phyloP scores from a whole-genome alignment of 2,113 vertebrate genomes.

The Pogona vitticeps region DNA sequence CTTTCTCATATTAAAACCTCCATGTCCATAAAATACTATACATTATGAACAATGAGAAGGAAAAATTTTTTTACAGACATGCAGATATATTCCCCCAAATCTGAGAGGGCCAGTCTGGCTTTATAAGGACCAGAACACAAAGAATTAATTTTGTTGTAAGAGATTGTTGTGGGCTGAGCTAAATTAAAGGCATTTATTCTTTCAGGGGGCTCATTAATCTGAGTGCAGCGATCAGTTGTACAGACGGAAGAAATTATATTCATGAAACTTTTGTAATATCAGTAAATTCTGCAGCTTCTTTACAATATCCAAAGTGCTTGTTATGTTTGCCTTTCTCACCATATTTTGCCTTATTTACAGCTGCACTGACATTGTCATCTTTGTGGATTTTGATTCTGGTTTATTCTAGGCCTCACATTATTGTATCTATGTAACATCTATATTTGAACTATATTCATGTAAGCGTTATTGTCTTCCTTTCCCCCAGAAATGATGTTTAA shows the following conservation, averaged over 20 bases:
- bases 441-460: not conserved
- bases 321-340: not conserved
- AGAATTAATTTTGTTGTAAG: not conserved
- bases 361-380: not conserved
- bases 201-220: not conserved
- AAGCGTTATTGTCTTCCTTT: not conserved
- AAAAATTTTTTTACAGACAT: too few relatives aligned
- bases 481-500: too few relatives aligned
- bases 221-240: too few relatives aligned
- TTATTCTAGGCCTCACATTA: not conserved
- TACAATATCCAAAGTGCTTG: not conserved
- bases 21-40: too few relatives aligned
- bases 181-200: not conserved
- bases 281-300: not conserved
- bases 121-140: not conserved
- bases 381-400: not conserved
- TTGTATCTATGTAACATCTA: not conserved
- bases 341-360: not conserved
- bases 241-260: not conserved
- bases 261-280: not conserved
- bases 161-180: not conserved
- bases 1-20: too few relatives aligned
- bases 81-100: not conserved
- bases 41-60: too few relatives aligned
- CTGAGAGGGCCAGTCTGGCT: not conserved